Conservation (phyloP, 2,113 vertebrate genomes). For the Platycercus adscitus region DNA sequence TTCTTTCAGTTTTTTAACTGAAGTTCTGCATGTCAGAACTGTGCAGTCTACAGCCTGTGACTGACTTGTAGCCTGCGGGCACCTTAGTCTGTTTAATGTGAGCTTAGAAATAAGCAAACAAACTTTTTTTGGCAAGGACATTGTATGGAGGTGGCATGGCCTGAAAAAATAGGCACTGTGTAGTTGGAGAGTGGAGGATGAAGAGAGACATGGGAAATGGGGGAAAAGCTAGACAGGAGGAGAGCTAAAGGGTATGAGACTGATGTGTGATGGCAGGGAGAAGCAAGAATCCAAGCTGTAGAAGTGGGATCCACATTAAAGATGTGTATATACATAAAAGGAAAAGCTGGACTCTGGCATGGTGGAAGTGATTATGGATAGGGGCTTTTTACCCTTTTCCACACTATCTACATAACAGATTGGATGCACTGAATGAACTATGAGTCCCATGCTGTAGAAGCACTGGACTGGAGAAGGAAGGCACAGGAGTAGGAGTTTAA, state of each 20-base stretch:
- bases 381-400: not conserved
- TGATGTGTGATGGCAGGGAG: not conserved
- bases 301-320: not conserved
- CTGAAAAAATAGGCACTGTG: not conserved
- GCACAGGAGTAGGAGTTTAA: not conserved
- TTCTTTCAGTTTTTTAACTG: not conserved
- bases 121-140: not conserved
- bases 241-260: not conserved
- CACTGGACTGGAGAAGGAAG: not conserved
- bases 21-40: not conserved
- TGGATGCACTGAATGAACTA: not conserved
- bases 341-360: not conserved
- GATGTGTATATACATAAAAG: rapidly evolving
- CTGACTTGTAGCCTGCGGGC: not conserved
- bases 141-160: not conserved
- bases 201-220: not conserved
- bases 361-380: not conserved
- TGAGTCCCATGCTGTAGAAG: not conserved
- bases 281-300: not conserved
- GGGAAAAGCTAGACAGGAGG: not conserved
- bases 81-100: not conserved
- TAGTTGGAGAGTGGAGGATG: not conserved
- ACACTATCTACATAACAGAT: not conserved
- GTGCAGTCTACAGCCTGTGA: not conserved
- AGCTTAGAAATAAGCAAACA: not conserved